A percentile compares a stretch with the other conserved stretches of the same genome.
phyloP scores from a whole-genome alignment of 2,797 vertebrate genomes.

The Vespertilio murinus region DNA sequence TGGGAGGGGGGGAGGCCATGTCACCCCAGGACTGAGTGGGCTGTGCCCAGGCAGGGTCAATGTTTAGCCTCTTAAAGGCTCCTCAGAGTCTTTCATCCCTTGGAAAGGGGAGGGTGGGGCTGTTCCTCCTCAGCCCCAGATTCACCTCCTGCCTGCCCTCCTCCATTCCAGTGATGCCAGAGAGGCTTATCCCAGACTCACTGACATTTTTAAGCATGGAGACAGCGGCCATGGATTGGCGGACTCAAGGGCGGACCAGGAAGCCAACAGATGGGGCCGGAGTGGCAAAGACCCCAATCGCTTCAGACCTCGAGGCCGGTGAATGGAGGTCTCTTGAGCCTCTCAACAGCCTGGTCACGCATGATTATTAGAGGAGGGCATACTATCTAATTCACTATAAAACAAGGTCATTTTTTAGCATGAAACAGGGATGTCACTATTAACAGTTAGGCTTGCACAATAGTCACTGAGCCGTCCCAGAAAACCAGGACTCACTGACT shows the following conservation, averaged over 20 bases:
- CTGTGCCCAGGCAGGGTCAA: not conserved
- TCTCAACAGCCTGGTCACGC: not conserved
- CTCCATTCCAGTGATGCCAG: constrained; percentile 77
- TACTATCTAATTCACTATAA: not conserved
- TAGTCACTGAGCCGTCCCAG: not conserved
- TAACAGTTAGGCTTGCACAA: not conserved
- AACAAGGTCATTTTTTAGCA: not conserved
- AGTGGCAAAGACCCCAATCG: constrained; percentile 79
- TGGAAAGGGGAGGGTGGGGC: no score
- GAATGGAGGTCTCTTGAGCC: not conserved
- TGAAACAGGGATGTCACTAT: not conserved
- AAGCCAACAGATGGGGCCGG: constrained; percentile 80
- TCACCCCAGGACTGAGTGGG: not conserved
- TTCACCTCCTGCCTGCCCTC: not conserved
- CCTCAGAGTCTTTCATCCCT: not conserved
- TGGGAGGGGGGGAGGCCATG: no score
- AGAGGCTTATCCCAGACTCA: constrained; percentile 51
- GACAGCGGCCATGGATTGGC: not conserved
- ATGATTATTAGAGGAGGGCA: not conserved
- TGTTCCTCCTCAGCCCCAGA: not conserved
- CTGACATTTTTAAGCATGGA: accelerated
- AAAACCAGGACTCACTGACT: not conserved
- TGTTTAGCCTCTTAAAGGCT: not conserved
- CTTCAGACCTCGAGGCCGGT: constrained; percentile 73
- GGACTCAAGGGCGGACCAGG: constrained; percentile 79